Base-by-base conservation (phyloP, 2,113 vertebrate species). In the Pao palembangensis region DNA sequence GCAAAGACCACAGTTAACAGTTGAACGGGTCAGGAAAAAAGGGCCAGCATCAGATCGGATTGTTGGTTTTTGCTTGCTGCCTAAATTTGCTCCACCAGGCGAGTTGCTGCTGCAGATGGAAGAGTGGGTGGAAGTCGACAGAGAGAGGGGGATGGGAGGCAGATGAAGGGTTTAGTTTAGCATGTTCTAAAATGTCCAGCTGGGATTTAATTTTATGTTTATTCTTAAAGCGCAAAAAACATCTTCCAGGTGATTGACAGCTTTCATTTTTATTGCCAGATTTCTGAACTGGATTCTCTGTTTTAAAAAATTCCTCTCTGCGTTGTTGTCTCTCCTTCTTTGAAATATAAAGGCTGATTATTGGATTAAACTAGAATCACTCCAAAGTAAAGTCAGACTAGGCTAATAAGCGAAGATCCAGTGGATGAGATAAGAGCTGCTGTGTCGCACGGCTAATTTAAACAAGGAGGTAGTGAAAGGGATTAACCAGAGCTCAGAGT, bases 1-100 rank as follows among this genome's bases (percentile, higher is more conserved):
- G 59, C 91, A 91, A 92, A 92, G 77, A 84, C 61, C 86, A 79
- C 84, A 86, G 76, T 92, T 91, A 92, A 91, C 88, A 91, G 93
- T 88, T 91, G 85, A 94, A 54, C 85, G 90, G 68, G 57, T 87
- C 79, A 73, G 91, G 83, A 94, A 93, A 85, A 93, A 91, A 87
- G 86, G 85, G 58, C 79, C 86, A 69, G 86, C 88, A 90, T 88
- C 87, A 71, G 88, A 71, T 82, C 78, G 84, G 83, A 79, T 82
- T 84, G 85, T 83, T 69, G 73, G 84, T 86, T 91, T 92, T 88
- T 91, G 84, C 83, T 89, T 66, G 66, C 87, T 89, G 80, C 87
- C 90, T 85, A 85, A 84, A 89, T 91, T 84, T 90, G 84, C 86
- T 90, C 85, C 84, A 78, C 86, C 84, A 62, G 67, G 80, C 78